Evolutionary conservation across 2,113 vertebrate species (phyloP).

Genomic region (Oenanthe melanoleuca): DNA sequence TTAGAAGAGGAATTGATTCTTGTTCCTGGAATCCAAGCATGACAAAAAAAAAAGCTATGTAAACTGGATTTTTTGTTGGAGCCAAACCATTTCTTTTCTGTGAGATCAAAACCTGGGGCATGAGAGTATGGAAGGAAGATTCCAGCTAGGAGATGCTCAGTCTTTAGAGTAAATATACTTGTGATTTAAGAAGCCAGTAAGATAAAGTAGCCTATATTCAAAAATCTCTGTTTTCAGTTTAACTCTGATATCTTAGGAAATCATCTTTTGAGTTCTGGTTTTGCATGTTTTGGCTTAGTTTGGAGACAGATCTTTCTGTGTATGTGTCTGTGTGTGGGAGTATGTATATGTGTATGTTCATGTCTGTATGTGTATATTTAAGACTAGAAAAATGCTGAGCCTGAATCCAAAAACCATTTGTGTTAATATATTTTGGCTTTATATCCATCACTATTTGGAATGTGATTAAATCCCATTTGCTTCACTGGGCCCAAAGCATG

Average conservation of each 20-base stretch:
- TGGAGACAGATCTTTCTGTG: constrained; percentile 22
- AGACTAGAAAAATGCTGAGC: constrained; percentile 36
- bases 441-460: constrained; percentile 22
- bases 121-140: background rate
- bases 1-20: background rate
- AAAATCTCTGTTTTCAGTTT: background rate
- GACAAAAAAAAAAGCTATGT: background rate
- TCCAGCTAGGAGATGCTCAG: background rate
- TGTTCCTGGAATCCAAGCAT: background rate
- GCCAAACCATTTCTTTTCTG: background rate
- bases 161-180: background rate
- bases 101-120: background rate
- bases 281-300: constrained; percentile 16
- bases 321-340: constrained; percentile 17
- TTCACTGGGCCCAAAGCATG: background rate
- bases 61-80: background rate
- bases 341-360: constrained; percentile 16
- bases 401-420: background rate
- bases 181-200: background rate
- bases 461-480: constrained; percentile 5
- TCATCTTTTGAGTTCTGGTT: background rate
- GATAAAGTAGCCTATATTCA: background rate
- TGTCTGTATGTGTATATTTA: constrained; percentile 31
- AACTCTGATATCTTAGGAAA: background rate
- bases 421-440: constrained; percentile 49